A percentile compares a stretch with the other conserved stretches of the same genome.
Evolutionary conservation across 1,140 invertebrate species (phyloP).

Genomic region (Drosophila bipectinata): DNA sequence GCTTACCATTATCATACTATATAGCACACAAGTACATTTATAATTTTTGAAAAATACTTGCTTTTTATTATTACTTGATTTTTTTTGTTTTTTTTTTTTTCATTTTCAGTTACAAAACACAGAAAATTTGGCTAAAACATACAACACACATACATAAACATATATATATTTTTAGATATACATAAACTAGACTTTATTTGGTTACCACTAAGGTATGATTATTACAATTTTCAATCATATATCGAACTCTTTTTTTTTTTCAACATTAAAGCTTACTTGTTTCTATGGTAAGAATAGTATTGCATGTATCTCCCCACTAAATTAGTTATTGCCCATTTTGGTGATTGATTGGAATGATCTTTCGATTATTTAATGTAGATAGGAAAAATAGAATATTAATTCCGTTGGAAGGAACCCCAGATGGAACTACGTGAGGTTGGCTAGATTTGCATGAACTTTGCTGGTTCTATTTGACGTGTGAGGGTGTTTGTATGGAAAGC

Average conservation of each 20-base stretch:
- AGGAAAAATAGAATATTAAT: slow-evolving; percentile 40
- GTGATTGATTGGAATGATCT: slow-evolving; percentile 68
- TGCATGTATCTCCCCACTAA: slow-evolving; percentile 54
- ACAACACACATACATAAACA: slow-evolving; percentile 77
- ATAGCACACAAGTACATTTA: slow-evolving; percentile 56
- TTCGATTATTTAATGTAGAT: slow-evolving; percentile 32
- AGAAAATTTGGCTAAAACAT: slow-evolving; percentile 76
- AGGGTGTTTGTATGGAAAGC: slow-evolving; percentile 35
- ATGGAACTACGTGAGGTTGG: slow-evolving; percentile 49
- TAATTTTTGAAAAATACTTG: slow-evolving; percentile 64
- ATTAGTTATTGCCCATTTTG: slow-evolving; percentile 67
- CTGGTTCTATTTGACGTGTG: slow-evolving; percentile 36
- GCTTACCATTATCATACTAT: slow-evolving; percentile 52
- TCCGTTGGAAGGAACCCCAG: slow-evolving; percentile 21
- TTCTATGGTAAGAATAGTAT: slow-evolving; percentile 55
- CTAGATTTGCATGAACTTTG: slow-evolving; percentile 75
- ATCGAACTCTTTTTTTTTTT: slow-evolving; percentile 29
- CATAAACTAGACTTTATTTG: slow-evolving; percentile 63
- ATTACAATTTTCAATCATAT: slow-evolving; percentile 61
- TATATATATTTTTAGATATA: slow-evolving; percentile 52
- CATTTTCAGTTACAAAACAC: slow-evolving; percentile 73
- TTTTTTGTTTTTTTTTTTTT: slow-evolving; percentile 25
- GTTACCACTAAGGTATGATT: slow-evolving; percentile 64
- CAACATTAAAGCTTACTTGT: slow-evolving; percentile 70
- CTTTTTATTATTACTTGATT: slow-evolving; percentile 28